A percentile compares a stretch with the other conserved stretches of the same genome.
phyloP scores from a whole-genome alignment of 1,140 invertebrate genomes.

The Drosophila burlai region DNA sequence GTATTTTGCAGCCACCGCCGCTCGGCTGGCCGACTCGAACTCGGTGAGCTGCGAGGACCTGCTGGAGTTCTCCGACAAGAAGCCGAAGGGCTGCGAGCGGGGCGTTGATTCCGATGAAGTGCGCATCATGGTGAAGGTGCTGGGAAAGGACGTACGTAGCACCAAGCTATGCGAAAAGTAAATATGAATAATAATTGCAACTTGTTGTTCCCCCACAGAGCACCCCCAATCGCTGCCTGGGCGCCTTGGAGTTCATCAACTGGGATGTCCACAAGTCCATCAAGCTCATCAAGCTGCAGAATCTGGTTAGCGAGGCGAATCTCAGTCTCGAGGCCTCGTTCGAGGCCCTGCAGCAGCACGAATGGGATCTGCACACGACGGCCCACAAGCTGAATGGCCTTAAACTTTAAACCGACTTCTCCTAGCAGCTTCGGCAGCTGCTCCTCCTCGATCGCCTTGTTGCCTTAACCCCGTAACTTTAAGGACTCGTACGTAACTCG shows the following conservation, averaged over 20 bases:
- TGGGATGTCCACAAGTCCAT: slow-evolving; percentile 97
- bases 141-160: slow-evolving; percentile 91
- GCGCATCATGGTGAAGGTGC: slow-evolving; percentile 95
- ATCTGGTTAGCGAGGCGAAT: slow-evolving; percentile 86
- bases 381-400: slow-evolving; percentile 75
- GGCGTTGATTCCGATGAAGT: slow-evolving; percentile 95
- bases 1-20: slow-evolving; percentile 75
- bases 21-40: slow-evolving; percentile 86
- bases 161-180: too few species aligned
- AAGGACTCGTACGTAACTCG: slow-evolving; percentile 38
- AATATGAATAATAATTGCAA: neutral
- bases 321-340: slow-evolving; percentile 84
- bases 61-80: slow-evolving; percentile 94
- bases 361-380: slow-evolving; percentile 85
- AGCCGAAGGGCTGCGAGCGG: slow-evolving; percentile 92
- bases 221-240: slow-evolving; percentile 91
- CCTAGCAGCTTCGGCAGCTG: neutral
- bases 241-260: slow-evolving; percentile 92
- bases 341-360: slow-evolving; percentile 83
- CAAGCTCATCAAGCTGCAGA: slow-evolving; percentile 92
- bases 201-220: slow-evolving; percentile 87
- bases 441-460: neutral
- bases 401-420: slow-evolving; percentile 53
- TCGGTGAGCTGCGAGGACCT: slow-evolving; percentile 97
- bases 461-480: slow-evolving; percentile 62